Evolutionary conservation across 2,113 vertebrate genomes (phyloP).

Genomic region (Phalacrocorax pelagicus): DNA sequence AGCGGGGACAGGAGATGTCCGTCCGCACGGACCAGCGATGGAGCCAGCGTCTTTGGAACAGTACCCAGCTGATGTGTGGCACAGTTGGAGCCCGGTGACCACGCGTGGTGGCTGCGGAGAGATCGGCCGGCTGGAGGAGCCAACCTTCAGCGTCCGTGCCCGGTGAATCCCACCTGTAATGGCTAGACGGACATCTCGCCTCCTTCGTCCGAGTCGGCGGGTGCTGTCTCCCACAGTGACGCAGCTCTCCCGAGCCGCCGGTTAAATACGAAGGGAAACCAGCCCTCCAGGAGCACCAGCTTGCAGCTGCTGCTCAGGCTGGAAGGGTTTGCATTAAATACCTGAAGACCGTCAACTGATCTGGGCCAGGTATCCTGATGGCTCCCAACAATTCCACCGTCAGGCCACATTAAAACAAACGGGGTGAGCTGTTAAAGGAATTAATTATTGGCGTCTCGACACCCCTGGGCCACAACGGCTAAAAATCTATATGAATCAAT

Average conservation of each 20-base stretch:
- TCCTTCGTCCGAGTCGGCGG: not conserved
- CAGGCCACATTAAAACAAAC: slow-evolving; percentile 47
- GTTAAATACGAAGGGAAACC: not conserved
- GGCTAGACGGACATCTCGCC: not conserved
- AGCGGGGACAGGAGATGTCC: rapidly evolving
- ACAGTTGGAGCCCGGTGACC: not conserved
- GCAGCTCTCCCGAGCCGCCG: not conserved
- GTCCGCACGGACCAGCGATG: rapidly evolving
- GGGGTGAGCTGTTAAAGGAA: slow-evolving; percentile 34
- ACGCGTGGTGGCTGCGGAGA: not conserved
- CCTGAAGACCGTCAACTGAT: not conserved
- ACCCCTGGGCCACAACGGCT: slow-evolving; percentile 35
- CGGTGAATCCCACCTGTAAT: not conserved
- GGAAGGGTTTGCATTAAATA: not conserved
- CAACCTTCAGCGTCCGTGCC: not conserved
- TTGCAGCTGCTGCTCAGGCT: not conserved
- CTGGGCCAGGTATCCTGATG: not conserved
- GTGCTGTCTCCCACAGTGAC: not conserved
- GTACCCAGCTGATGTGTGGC: rapidly evolving
- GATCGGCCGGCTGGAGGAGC: not conserved
- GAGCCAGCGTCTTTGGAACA: not conserved
- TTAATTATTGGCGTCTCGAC: slow-evolving; percentile 52
- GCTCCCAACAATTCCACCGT: not conserved
- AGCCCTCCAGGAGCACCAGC: not conserved
- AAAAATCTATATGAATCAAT: slow-evolving; percentile 58